Base-by-base conservation (phyloP, 2,888 invertebrate species). In the Cerastis rubricosa region DNA sequence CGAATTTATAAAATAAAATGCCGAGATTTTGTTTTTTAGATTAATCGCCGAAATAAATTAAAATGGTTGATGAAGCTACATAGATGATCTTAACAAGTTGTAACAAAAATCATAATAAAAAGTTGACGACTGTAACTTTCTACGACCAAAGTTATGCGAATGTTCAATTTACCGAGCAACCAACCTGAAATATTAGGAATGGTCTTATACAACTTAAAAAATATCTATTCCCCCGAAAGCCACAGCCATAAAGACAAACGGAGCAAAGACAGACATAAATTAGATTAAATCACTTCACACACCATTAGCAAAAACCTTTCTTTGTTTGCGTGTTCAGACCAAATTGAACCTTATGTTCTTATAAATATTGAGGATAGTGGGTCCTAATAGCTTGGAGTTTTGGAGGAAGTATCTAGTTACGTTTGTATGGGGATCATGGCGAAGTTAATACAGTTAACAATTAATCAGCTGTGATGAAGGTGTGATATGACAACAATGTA, bases 251-350 rank as follows among this genome's bases (percentile, higher is more conserved):
- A 92, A 91, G 90, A 91, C 90, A 89, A 89, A 91, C 88, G 90
- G 89, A 90, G 89, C 90, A 88, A 89, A 87, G 88, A 90, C 90
- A 86, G 91, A 91, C 91, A 92, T 92, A 92, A 92, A 92, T 90
- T 92, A 93, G 94, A 94, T 94, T 93, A 94, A 94, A 93, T 94
- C 92, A 93, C 91, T 93, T 94, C 91, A 94, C 93, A 93, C 93
- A 87, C 94, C 94, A 95, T 95, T 94, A 94, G 92, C 90, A 90
- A 89, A 89, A 90, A 87, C 87, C 87, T 88, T 90, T 88, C 89
- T 89, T 92, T 89, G 90, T 89, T 85, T 85, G 76, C 74, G 79
- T 84, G 82, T 84, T 74, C 87, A 88, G 72, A 84, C 86, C 64
- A 90, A 91, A 89, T 87, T 87, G 77, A 84, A 85, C 89, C 88